phyloP scores from a whole-genome alignment of 2,888 invertebrate genomes.

The Heliconius sara region DNA sequence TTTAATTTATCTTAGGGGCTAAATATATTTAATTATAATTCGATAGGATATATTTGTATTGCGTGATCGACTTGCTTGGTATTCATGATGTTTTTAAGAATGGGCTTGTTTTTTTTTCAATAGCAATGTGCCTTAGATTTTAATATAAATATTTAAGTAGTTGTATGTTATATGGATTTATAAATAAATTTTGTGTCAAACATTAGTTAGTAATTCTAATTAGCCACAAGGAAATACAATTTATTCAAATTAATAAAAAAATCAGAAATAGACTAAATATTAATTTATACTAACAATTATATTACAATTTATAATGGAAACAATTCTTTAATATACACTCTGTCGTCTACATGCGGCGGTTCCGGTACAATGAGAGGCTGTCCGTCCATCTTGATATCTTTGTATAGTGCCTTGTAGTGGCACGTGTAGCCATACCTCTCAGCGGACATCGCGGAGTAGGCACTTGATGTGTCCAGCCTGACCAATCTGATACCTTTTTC shows the following conservation, averaged over 20 bases:
- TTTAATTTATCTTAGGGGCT: too few relatives aligned
- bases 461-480: constrained; percentile 89
- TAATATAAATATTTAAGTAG: too few relatives aligned
- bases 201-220: too few relatives aligned
- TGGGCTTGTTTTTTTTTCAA: too few relatives aligned
- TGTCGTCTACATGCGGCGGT: constrained; percentile 85
- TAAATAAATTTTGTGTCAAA: too few relatives aligned
- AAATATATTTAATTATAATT: too few relatives aligned
- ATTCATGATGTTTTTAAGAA: too few relatives aligned
- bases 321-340: constrained; percentile 82
- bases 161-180: too few relatives aligned
- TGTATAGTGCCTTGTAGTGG: constrained; percentile 86
- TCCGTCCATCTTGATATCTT: constrained; percentile 86
- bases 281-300: neutral
- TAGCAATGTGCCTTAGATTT: too few relatives aligned
- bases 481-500: constrained; percentile 84
- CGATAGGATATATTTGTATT: too few relatives aligned
- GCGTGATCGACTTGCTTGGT: too few relatives aligned
- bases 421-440: constrained; percentile 88
- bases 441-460: constrained; percentile 89
- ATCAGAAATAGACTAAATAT: neutral
- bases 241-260: constrained; percentile 2
- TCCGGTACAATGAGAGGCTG: constrained; percentile 86
- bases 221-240: neutral
- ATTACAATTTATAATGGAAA: constrained; percentile 36